phyloP scores from a whole-genome alignment of 2,797 vertebrate species.

The Rhinichthys osculus region DNA sequence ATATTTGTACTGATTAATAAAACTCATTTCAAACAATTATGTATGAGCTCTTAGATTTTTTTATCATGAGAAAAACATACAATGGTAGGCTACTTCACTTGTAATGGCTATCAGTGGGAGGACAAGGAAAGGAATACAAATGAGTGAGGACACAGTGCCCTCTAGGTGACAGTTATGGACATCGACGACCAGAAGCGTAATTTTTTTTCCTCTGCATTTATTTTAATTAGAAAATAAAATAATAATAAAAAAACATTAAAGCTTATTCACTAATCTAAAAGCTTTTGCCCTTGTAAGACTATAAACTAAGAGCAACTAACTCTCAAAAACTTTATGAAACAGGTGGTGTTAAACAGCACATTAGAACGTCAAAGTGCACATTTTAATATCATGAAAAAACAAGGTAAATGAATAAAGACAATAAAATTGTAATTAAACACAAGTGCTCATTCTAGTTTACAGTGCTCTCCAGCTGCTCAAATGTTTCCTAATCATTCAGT shows the following conservation, averaged over 20 bases:
- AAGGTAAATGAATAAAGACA: neutral
- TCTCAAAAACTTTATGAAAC: neutral
- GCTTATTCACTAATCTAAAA: conserved; percentile 17
- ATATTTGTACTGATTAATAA: neutral
- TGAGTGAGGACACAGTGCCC: neutral
- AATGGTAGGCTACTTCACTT: neutral
- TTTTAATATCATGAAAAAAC: conserved; percentile 12
- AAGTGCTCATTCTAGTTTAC: conserved; percentile 18
- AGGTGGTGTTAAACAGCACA: neutral
- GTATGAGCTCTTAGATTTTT: neutral
- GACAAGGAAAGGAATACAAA: neutral
- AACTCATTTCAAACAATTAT: neutral
- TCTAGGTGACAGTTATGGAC: conserved; percentile 5
- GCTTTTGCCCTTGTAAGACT: neutral
- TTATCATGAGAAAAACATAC: neutral
- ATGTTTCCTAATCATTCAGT: neutral
- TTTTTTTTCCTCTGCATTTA: neutral
- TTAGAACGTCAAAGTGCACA: neutral
- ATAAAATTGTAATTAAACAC: neutral
- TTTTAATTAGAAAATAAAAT: conserved; percentile 34
- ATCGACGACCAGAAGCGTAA: neutral
- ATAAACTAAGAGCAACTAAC: conserved; percentile 27
- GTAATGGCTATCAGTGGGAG: neutral
- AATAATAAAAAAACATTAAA: conserved; percentile 34
- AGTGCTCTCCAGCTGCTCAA: neutral